Evolutionary conservation across 30 jellyfish, hydroid and myxozoan genomes (phyloP).

Genomic region (Mastigias papua): DNA sequence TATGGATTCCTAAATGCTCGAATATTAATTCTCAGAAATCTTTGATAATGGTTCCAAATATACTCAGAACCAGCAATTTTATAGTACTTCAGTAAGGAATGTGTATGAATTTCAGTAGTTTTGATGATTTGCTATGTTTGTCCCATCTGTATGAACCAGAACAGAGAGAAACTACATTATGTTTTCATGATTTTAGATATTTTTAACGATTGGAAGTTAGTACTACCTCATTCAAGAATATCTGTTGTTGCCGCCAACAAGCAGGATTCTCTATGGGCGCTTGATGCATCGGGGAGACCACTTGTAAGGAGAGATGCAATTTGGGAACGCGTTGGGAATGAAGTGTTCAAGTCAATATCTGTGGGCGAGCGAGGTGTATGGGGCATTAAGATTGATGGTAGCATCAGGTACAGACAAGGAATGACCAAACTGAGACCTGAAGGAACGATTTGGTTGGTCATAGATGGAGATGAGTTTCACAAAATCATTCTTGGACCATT

Average conservation of each 20-base stretch:
- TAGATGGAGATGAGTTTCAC: slow-evolving; percentile 44
- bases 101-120: no score
- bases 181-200: background rate
- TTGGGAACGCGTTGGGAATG: slow-evolving; percentile 33
- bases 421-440: slow-evolving; percentile 40
- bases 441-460: slow-evolving; percentile 54
- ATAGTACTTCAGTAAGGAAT: no score
- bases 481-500: slow-evolving; percentile 43
- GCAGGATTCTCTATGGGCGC: slow-evolving; percentile 62
- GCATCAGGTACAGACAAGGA: slow-evolving; percentile 66
- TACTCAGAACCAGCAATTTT: no score
- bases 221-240: slow-evolving; percentile 1
- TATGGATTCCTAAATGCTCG: no score
- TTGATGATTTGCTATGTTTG: no score
- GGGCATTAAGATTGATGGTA: slow-evolving; percentile 62
- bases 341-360: slow-evolving; percentile 23
- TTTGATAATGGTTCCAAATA: no score
- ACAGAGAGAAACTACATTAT: background rate
- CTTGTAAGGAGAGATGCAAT: background rate
- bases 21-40: no score
- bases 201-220: slow-evolving; percentile 43
- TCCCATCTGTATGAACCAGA: no score
- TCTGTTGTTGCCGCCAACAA: slow-evolving; percentile 40
- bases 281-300: slow-evolving; percentile 53
- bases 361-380: slow-evolving; percentile 67